These are phyloP conservation scores for Rostratula benghalensis DNA, from an alignment of 2,113 vertebrate genomes.

Conservation along the genomic window DNA sequence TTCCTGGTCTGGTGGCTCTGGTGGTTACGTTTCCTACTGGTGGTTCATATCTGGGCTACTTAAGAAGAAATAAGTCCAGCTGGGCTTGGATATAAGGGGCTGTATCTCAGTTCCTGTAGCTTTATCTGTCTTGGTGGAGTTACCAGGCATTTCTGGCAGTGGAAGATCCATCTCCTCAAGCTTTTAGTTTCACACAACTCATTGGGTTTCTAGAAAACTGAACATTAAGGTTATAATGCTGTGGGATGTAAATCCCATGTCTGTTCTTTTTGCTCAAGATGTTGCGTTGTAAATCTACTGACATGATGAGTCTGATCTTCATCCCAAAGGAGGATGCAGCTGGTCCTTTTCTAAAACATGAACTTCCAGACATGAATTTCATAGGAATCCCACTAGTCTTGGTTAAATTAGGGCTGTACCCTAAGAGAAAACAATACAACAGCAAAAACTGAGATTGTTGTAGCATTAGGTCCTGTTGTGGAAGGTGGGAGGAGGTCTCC, in stretches of 20 bases:
- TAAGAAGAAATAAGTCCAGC: background rate
- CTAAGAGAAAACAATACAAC: too few relatives aligned
- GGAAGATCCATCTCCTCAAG: background rate
- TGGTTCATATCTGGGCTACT: accelerated
- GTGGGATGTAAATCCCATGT: background rate
- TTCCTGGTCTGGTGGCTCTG: accelerated
- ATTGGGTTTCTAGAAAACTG: background rate
- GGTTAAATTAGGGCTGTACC: too few relatives aligned
- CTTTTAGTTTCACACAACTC: background rate
- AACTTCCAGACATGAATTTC: background rate
- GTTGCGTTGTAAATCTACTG: background rate
- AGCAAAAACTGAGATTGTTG: background rate
- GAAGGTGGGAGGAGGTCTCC: background rate
- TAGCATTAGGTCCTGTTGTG: background rate
- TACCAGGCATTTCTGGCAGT: background rate
- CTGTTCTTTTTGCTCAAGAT: background rate
- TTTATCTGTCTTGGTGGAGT: background rate
- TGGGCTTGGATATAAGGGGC: background rate
- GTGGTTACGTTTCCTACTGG: accelerated
- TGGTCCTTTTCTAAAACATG: background rate
- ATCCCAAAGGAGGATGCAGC: background rate
- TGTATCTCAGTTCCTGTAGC: background rate
- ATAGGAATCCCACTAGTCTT: background rate
- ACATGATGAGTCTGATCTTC: background rate
- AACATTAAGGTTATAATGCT: background rate